phyloP scores from a whole-genome alignment of 2,113 vertebrate genomes.

The Carassius auratus region DNA sequence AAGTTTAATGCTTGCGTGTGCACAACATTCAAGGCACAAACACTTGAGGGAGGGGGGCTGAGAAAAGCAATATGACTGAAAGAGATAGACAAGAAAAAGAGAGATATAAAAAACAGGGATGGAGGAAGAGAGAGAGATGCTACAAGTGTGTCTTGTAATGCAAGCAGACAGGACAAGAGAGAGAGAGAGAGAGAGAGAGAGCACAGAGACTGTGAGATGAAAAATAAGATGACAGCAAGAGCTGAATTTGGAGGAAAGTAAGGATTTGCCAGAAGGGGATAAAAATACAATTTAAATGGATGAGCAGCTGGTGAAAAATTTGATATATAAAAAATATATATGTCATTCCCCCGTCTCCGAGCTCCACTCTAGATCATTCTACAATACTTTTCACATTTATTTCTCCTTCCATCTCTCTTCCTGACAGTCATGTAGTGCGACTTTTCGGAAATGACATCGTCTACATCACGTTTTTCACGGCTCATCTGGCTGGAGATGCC shows the following conservation, averaged over 20 bases:
- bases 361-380: neutral
- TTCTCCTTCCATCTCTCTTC: neutral
- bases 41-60: neutral
- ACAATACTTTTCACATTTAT: neutral
- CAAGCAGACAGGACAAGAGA: slow-evolving; percentile 34
- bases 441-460: slow-evolving; percentile 4
- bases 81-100: slow-evolving; percentile 1
- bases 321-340: neutral
- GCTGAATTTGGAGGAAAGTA: slow-evolving; percentile 21
- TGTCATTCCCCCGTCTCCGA: neutral
- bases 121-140: slow-evolving; percentile 24
- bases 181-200: neutral
- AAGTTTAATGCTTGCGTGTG: slow-evolving; percentile 48
- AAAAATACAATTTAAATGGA: slow-evolving; percentile 11
- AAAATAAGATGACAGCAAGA: slow-evolving; percentile 42
- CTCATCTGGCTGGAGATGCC: slow-evolving; percentile 19
- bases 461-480: slow-evolving; percentile 7
- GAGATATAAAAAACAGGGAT: slow-evolving; percentile 1
- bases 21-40: slow-evolving; percentile 27
- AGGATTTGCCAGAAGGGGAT: slow-evolving; percentile 20
- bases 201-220: neutral
- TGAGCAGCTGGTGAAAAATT: slow-evolving; percentile 29
- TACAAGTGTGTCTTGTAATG: neutral
- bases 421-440: slow-evolving; percentile 2
- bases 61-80: slow-evolving; percentile 22